Evolutionary conservation across 2,888 invertebrate genomes (phyloP).

Genomic region (Gortyna flavago): DNA sequence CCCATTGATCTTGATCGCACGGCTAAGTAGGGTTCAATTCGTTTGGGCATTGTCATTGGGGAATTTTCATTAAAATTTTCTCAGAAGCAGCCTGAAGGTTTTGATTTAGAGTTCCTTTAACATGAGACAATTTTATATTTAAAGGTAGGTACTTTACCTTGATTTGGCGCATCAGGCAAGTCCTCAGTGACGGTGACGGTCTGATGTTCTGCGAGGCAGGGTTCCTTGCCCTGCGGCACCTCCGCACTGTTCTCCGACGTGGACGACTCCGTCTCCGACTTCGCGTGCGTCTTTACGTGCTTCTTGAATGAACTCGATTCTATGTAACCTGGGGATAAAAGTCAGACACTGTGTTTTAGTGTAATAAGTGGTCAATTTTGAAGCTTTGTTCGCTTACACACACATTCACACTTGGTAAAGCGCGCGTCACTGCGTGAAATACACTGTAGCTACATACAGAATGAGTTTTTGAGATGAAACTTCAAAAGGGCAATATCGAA

Average conservation of each 20-base stretch:
- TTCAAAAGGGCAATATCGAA: background rate
- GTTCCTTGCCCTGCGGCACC: constrained; percentile 31
- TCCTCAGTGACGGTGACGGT: constrained; percentile 32
- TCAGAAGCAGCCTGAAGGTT: background rate
- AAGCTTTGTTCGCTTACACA: too few species aligned
- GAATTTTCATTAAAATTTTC: background rate
- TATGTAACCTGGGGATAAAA: constrained; percentile 76
- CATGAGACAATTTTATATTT: background rate
- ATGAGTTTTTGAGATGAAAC: background rate
- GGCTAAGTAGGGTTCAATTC: background rate
- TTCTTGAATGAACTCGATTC: constrained; percentile 85
- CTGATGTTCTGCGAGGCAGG: constrained; percentile 3
- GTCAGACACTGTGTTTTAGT: background rate
- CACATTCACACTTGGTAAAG: too few species aligned
- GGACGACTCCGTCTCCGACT: constrained; percentile 72
- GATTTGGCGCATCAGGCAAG: constrained; percentile 33
- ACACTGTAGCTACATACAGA: too few species aligned
- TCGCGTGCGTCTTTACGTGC: constrained; percentile 83
- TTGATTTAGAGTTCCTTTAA: background rate
- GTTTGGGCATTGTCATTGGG: background rate
- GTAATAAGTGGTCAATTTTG: background rate
- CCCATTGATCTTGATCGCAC: background rate
- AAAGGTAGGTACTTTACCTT: constrained; percentile 18
- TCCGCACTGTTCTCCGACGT: constrained; percentile 69
- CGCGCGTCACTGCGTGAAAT: too few species aligned